Base-by-base conservation (phyloP, 2,888 invertebrate genomes). In the Hirtodrosophila alboralis region DNA sequence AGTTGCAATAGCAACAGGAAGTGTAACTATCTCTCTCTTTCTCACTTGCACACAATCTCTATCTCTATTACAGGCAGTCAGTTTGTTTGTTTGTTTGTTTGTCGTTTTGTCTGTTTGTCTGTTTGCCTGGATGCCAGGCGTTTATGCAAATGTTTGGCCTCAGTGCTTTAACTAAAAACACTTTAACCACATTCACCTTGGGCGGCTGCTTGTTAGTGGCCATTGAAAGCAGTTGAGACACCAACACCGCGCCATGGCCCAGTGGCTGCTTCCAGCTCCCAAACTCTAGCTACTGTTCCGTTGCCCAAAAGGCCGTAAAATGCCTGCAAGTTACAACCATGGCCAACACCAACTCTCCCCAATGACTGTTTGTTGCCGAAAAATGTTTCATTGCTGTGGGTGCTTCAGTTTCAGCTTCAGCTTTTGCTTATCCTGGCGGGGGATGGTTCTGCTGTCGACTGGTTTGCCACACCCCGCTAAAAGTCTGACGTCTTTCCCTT, bases 131-230 rank as follows among this genome's bases (percentile, higher is more conserved):
- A 43, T 43, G 49, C 10, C 58, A 76, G 61, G 54, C 75, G 75
- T 78, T 85, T 85, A 85, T 86, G 78, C 84, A 81, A 86, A 86
- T 86, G 79, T 69, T 71, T 78, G 75, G 64, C 72, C 73, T 53
- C 60, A 60, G 41, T 71, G 84, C 84, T 78, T 86, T 80, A 86
- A 76, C 84, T 76, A 62, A 86, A 79, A 80, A 84, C 86, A 86
- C 86, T 80, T 86, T 86, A 84, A 86, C 79, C 79, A 57, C 86
- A 80, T 86, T 80, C 79, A 80, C 79, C 79, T 86, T 80, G 86
- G 84, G 74, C 86, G 49, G 54, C 63, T 79, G 79, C 84, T 81
- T 73, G 86, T 86, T 79, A 86, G 86, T 84, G 64, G 69, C 81
- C 77, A 86, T 79, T 86, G 84, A 79, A 69, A 64, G 64, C 84